These are phyloP conservation scores for Pammene aurita DNA, from an alignment of 2,888 invertebrate species.

Conservation along the genomic window DNA sequence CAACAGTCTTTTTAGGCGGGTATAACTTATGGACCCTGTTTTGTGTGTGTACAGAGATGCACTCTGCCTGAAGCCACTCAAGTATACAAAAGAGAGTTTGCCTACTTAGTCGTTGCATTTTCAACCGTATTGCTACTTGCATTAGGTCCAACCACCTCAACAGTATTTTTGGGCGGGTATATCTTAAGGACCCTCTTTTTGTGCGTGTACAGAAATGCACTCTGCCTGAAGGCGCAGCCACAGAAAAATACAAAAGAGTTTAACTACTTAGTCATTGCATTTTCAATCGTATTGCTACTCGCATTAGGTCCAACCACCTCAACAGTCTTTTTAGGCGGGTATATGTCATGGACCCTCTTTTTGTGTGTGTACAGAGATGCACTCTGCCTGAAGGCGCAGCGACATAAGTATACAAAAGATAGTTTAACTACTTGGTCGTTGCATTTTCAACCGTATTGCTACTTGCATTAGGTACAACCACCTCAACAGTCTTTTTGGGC, in stretches of 20 bases:
- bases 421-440: conserved; percentile 5
- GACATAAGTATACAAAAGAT: too few species aligned
- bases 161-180: too few species aligned
- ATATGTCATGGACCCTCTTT: conserved; percentile 56
- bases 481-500: too few species aligned
- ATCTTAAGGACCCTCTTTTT: not conserved
- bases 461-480: not conserved
- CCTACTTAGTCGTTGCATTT: too few species aligned
- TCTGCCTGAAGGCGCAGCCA: too few species aligned
- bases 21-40: conserved; percentile 55
- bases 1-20: conserved; percentile 44
- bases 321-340: not conserved
- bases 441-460: conserved; percentile 11
- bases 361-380: conserved; percentile 61
- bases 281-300: not conserved
- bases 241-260: too few species aligned
- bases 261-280: not conserved
- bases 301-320: not conserved
- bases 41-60: conserved; percentile 61
- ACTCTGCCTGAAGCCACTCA: too few species aligned
- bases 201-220: too few species aligned
- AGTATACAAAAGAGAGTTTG: too few species aligned
- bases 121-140: not conserved
- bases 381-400: too few species aligned
- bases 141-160: too few species aligned